These are phyloP conservation scores for Elymnias hypermnestra DNA, from an alignment of 1,140 invertebrate species.

Conservation along the genomic window DNA sequence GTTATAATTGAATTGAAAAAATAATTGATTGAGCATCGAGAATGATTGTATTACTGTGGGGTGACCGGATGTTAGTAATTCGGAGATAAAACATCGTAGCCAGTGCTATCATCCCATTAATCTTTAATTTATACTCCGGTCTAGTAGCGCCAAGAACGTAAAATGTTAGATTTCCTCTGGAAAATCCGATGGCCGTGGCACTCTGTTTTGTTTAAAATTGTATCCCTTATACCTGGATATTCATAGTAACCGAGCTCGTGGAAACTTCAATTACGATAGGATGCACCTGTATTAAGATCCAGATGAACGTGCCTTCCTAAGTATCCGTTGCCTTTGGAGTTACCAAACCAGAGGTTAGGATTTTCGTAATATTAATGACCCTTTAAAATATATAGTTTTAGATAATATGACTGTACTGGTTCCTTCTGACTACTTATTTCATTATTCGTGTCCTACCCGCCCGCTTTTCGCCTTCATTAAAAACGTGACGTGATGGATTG, in stretches of 20 bases:
- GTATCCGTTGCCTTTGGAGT: slow-evolving; percentile 83
- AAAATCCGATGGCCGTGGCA: slow-evolving; percentile 78
- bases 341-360: slow-evolving; percentile 83
- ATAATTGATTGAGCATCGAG: too few relatives aligned
- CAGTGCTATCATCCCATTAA: slow-evolving; percentile 35
- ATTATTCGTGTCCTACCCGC: slow-evolving; percentile 63
- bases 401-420: too few relatives aligned
- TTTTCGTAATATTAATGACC: slow-evolving; percentile 67
- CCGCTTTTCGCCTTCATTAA: slow-evolving; percentile 79
- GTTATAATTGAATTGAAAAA: too few relatives aligned
- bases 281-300: slow-evolving; percentile 47
- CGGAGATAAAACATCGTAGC: slow-evolving; percentile 26
- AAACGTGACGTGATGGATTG: slow-evolving; percentile 69
- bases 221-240: slow-evolving; percentile 77
- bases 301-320: slow-evolving; percentile 76
- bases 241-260: slow-evolving; percentile 80
- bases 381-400: slow-evolving; percentile 66
- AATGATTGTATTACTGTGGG: too few relatives aligned
- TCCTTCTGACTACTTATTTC: too few relatives aligned
- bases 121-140: slow-evolving; percentile 75
- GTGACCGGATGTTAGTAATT: slow-evolving; percentile 9
- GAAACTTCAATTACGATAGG: slow-evolving; percentile 78
- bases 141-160: slow-evolving; percentile 54
- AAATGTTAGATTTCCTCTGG: slow-evolving; percentile 80
- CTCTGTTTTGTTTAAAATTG: slow-evolving; percentile 68